Percentiles rank a stretch among this genome's conserved stretches.
Evolutionary conservation across 2,113 vertebrate species (phyloP).

Genomic region (Catharus fuscescens): DNA sequence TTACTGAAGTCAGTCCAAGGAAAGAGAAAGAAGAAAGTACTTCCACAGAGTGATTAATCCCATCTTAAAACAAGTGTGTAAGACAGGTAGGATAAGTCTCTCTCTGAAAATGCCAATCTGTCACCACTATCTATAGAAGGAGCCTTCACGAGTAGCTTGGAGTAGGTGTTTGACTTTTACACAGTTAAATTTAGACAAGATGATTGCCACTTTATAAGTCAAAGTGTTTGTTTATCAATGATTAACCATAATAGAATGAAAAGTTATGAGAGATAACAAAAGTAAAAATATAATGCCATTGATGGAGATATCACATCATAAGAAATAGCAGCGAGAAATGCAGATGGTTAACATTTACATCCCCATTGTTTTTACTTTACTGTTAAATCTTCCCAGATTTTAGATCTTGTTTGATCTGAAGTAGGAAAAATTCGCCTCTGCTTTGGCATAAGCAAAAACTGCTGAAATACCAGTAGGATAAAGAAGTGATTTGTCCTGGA

Average conservation of each 20-base stretch:
- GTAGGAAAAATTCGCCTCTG: conserved; percentile 66
- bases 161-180: conserved; percentile 74
- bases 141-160: conserved; percentile 61
- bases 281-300: conserved; percentile 38
- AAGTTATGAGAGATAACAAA: conserved; percentile 63
- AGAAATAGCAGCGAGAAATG: conserved; percentile 68
- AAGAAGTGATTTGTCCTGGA: conserved; percentile 65
- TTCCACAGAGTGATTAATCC: conserved; percentile 41
- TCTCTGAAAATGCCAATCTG: conserved; percentile 67
- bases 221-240: conserved; percentile 76
- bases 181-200: conserved; percentile 64
- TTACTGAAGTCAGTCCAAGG: not conserved
- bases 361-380: conserved; percentile 76
- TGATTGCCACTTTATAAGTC: conserved; percentile 67
- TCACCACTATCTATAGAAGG: conserved; percentile 69
- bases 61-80: conserved; percentile 63
- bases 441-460: conserved; percentile 61
- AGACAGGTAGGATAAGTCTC: conserved; percentile 67
- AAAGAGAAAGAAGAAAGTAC: conserved; percentile 23
- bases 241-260: conserved; percentile 69
- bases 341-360: conserved; percentile 78
- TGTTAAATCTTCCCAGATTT: conserved; percentile 82
- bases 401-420: conserved; percentile 75
- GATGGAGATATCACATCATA: conserved; percentile 66
- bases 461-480: conserved; percentile 71